Percentiles rank a stretch among this genome's conserved stretches.
Evolutionary conservation across 2,113 vertebrate genomes (phyloP).

Genomic region (Oncorhynchus tshawytscha): DNA sequence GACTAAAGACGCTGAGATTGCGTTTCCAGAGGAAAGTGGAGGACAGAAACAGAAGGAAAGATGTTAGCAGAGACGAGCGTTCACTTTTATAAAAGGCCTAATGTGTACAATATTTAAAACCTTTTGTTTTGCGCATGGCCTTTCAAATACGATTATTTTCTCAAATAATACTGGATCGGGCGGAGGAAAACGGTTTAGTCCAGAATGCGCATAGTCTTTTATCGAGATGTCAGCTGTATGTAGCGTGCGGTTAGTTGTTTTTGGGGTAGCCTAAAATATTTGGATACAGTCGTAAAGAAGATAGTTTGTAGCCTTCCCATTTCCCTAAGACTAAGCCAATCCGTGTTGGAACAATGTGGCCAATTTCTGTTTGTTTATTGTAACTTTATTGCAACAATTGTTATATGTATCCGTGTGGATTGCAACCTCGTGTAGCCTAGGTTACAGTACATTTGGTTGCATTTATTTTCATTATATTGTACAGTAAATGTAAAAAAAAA

Average conservation of each 20-base stretch:
- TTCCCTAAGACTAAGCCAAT: neutral
- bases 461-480: neutral
- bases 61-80: neutral
- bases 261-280: neutral
- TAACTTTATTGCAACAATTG: neutral
- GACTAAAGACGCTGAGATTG: conserved; percentile 58
- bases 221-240: neutral
- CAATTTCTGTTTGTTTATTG: neutral
- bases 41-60: conserved; percentile 18
- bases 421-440: neutral
- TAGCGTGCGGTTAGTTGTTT: neutral
- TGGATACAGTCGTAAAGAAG: neutral
- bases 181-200: neutral
- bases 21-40: conserved; percentile 36
- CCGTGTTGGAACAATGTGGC: neutral
- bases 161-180: neutral
- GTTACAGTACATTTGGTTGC: neutral
- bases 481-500: neutral
- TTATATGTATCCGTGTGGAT: neutral
- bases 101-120: neutral
- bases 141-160: neutral
- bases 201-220: neutral
- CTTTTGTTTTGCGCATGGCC: neutral
- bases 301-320: neutral
- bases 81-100: neutral